Conservation (phyloP, 2,888 invertebrate species). For the Philereme transversata region DNA sequence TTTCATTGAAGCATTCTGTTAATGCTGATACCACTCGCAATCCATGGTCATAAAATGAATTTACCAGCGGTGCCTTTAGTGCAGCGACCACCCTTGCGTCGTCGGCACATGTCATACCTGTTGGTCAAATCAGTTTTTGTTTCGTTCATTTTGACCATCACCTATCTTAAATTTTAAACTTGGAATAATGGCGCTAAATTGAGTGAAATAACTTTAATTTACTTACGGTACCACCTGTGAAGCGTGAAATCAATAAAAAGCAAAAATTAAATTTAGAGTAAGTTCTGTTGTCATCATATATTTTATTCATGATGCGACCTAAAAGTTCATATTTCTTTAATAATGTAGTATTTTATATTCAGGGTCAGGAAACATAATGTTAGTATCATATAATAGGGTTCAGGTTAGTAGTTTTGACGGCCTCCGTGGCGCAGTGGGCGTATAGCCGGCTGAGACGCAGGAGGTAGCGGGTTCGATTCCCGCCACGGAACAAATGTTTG, state of each 20-base stretch:
- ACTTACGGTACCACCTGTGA: constrained; percentile 58
- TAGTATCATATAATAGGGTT: constrained; percentile 27
- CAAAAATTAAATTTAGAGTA: constrained; percentile 11
- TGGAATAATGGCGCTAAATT: constrained; percentile 77
- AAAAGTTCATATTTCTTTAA: neutral
- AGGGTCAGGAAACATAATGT: constrained; percentile 19
- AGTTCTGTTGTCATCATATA: neutral
- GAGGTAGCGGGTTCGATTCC: too few relatives aligned
- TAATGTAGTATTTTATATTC: neutral
- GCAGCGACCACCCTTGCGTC: constrained; percentile 98
- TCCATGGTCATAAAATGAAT: constrained; percentile 73
- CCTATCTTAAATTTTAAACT: constrained; percentile 32
- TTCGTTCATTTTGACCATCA: constrained; percentile 58
- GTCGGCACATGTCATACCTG: constrained; percentile 99
- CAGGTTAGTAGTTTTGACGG: too few relatives aligned
- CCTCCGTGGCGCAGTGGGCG: too few relatives aligned
- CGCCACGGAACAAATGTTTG: too few relatives aligned
- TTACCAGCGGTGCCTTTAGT: constrained; percentile 99
- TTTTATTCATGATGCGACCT: neutral
- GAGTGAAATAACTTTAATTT: constrained; percentile 31
- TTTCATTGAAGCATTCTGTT: constrained; percentile 78
- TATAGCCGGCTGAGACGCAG: too few relatives aligned
- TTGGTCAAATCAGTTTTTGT: constrained; percentile 78
- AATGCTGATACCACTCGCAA: constrained; percentile 74
- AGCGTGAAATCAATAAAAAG: constrained; percentile 30